Percentiles rank a stretch among this genome's conserved stretches.
These are phyloP conservation scores for Cynopterus brachyotis DNA, from an alignment of 2,113 vertebrate genomes.

Conservation along the genomic window DNA sequence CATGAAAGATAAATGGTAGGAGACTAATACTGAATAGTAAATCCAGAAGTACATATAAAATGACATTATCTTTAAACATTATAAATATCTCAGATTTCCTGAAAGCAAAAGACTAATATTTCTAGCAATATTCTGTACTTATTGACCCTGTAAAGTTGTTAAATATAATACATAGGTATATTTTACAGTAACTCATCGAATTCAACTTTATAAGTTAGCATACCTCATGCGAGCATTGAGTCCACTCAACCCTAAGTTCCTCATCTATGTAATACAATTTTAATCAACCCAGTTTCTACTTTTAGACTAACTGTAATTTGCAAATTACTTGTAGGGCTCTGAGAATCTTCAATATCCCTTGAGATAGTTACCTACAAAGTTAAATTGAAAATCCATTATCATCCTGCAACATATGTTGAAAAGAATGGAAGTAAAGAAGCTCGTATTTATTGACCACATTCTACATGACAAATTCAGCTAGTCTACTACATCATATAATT, in stretches of 20 bases:
- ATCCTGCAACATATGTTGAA: not conserved
- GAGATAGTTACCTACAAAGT: not conserved
- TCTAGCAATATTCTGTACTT: not conserved
- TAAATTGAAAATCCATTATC: not conserved
- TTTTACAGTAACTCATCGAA: not conserved
- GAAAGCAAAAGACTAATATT: not conserved
- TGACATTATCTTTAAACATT: not conserved
- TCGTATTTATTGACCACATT: not conserved
- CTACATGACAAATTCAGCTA: not conserved
- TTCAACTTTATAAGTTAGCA: not conserved
- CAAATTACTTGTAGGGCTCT: constrained; percentile 17
- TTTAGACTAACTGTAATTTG: constrained; percentile 11
- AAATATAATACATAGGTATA: not conserved
- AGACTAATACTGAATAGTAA: not conserved
- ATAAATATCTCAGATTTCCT: not conserved
- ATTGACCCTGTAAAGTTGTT: not conserved
- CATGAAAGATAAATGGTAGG: not conserved
- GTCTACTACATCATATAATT: not conserved
- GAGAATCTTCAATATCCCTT: not conserved
- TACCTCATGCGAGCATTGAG: not conserved
- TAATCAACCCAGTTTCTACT: not conserved
- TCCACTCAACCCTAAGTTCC: not conserved
- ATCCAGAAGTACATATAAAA: not conserved
- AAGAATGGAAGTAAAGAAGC: not conserved
- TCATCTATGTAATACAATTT: not conserved